These are phyloP conservation scores for Quadroppia sp. DNA, from an alignment of 2,888 invertebrate species.

Conservation along the genomic window DNA sequence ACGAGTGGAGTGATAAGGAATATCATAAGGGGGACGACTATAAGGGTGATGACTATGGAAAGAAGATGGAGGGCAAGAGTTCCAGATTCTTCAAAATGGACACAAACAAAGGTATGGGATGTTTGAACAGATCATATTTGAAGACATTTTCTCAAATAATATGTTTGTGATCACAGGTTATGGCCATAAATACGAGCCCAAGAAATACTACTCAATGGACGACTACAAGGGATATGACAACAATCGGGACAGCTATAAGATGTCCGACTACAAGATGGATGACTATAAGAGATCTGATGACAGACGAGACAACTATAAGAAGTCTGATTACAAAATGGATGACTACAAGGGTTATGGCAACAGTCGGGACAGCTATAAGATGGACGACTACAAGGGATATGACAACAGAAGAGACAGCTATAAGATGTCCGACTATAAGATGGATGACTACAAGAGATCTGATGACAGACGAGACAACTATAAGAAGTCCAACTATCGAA, in stretches of 20 bases:
- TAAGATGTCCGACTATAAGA: not conserved
- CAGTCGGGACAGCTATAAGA: not conserved
- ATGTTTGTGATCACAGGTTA: not conserved
- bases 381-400: slow-evolving; percentile 1
- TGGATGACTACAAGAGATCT: not conserved
- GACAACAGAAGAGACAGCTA: not conserved
- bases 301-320: not conserved
- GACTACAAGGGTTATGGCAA: not conserved
- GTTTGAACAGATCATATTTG: too few relatives aligned
- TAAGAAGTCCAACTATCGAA: too few relatives aligned
- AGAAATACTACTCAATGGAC: slow-evolving; percentile 3
- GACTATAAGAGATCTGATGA: not conserved
- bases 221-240: not conserved
- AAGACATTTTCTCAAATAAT: not conserved
- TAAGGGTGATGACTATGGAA: not conserved
- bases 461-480: not conserved
- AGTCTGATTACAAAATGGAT: too few relatives aligned
- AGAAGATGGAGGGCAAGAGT: not conserved
- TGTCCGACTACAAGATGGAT: not conserved
- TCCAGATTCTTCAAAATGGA: not conserved
- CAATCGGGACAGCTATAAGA: not conserved
- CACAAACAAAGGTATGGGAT: slow-evolving; percentile 3
- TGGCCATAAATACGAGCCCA: not conserved
- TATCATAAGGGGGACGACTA: not conserved
- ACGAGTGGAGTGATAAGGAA: not conserved